Percentiles rank a stretch among this genome's conserved stretches.
Evolutionary conservation across 2,113 vertebrate genomes (phyloP).

Genomic region (Toxotes chatareus): DNA sequence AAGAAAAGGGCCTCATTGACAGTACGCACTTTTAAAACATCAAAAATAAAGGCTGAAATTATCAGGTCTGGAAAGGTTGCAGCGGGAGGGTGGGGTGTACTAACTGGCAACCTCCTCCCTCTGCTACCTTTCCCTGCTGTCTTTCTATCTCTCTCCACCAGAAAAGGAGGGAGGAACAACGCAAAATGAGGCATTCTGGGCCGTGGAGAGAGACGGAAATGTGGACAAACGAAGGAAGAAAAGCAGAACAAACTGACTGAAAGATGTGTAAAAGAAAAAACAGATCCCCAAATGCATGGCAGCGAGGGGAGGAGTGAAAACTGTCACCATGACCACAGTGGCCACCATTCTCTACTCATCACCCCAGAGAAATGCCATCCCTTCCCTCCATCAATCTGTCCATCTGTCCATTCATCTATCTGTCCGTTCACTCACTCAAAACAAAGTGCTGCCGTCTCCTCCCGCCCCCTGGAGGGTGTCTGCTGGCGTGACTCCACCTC

Average conservation of each 20-base stretch:
- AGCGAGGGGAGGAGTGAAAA: constrained; percentile 25
- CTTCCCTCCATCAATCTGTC: constrained; percentile 46
- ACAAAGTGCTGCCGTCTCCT: constrained; percentile 84
- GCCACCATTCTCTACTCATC: constrained; percentile 30
- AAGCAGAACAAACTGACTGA: constrained; percentile 45
- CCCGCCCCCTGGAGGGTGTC: constrained; percentile 76
- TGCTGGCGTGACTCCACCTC: constrained; percentile 61
- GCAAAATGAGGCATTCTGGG: constrained; percentile 40
- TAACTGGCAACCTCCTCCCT: constrained; percentile 12
- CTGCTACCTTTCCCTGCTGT: constrained; percentile 32
- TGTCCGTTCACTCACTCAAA: constrained; percentile 79
- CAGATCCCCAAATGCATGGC: constrained; percentile 31
- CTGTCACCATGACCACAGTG: constrained; percentile 29
- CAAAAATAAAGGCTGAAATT: constrained; percentile 42
- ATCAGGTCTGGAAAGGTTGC: constrained; percentile 38
- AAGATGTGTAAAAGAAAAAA: constrained; percentile 52
- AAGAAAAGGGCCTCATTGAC: constrained; percentile 52
- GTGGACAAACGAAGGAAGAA: constrained; percentile 34
- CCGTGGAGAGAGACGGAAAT: constrained; percentile 24
- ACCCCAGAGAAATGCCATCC: constrained; percentile 27
- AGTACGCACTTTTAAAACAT: constrained; percentile 41
- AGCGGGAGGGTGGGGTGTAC: constrained; percentile 14
- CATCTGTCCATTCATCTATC: constrained; percentile 44
- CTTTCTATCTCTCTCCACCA: constrained; percentile 42
- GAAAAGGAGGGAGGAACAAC: constrained; percentile 25